phyloP scores from a whole-genome alignment of 2,113 vertebrate genomes.

The Elanus axillaris region DNA sequence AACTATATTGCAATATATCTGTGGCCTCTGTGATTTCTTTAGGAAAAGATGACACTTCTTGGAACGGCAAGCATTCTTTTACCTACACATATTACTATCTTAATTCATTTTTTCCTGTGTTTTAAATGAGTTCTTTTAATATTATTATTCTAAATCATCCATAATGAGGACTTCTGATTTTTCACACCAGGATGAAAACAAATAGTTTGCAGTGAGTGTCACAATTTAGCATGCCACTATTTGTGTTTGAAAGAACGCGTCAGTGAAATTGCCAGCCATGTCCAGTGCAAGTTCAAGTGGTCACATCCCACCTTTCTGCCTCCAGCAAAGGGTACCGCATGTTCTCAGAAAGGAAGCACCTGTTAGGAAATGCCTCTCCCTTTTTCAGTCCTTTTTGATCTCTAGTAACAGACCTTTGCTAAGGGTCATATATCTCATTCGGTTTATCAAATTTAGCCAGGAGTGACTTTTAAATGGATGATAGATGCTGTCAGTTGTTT shows the following conservation, averaged over 20 bases:
- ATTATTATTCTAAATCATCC: neutral
- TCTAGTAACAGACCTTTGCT: neutral
- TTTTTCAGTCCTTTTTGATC: neutral
- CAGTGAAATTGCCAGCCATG: neutral
- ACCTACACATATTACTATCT: neutral
- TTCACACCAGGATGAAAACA: neutral
- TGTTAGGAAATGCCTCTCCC: slow-evolving; percentile 24
- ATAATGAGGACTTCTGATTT: neutral
- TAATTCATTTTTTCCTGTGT: neutral
- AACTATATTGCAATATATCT: neutral
- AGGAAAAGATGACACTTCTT: neutral
- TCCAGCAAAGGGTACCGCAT: neutral
- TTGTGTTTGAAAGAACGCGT: neutral
- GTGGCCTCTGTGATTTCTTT: neutral
- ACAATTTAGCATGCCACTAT: neutral
- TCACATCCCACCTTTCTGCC: neutral
- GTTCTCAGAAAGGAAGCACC: neutral
- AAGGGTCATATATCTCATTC: neutral
- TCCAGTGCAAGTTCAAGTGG: neutral
- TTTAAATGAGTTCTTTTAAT: neutral
- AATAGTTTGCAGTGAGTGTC: neutral
- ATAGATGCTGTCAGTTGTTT: neutral
- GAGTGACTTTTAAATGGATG: neutral
- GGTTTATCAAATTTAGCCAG: neutral
- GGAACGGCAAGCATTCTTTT: neutral